Percentiles rank a stretch among this genome's conserved stretches.
These are phyloP conservation scores for Actias luna DNA, from an alignment of 2,888 invertebrate genomes.

Conservation along the genomic window DNA sequence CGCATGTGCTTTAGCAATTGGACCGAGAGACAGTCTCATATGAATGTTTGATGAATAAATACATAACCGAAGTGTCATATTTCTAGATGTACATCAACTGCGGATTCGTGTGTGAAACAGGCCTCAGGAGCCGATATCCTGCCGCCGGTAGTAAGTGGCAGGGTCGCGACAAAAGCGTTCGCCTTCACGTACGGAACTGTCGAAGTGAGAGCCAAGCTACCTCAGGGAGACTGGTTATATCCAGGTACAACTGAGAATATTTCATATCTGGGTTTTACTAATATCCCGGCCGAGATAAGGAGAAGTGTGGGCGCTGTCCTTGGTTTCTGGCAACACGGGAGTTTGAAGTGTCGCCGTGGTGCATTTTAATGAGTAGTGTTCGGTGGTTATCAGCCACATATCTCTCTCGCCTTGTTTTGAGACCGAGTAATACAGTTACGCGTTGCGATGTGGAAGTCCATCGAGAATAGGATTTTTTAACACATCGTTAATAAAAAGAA, in stretches of 20 bases:
- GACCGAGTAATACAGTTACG: too few species aligned
- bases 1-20: not conserved
- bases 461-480: too few species aligned
- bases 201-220: conserved; percentile 86
- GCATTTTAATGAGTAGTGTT: too few species aligned
- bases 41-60: not conserved
- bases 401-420: too few species aligned
- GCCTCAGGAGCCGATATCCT: conserved; percentile 80
- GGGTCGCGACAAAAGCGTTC: conserved; percentile 83
- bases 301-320: too few species aligned
- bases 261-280: conserved; percentile 50
- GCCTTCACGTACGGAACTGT: conserved; percentile 86
- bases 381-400: too few species aligned
- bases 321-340: too few species aligned
- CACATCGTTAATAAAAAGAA: too few species aligned
- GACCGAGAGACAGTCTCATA: not conserved
- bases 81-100: conserved; percentile 51
- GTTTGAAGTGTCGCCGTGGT: too few species aligned
- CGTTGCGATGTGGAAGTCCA: too few species aligned
- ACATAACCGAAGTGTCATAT: not conserved
- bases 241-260: conserved; percentile 52
- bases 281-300: too few species aligned
- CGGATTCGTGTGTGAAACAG: conserved; percentile 61
- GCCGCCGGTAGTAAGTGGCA: conserved; percentile 86
- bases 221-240: conserved; percentile 87